Evolutionary conservation across 2,888 invertebrate species (phyloP).

Genomic region (Pollenia griseotomentosa): DNA sequence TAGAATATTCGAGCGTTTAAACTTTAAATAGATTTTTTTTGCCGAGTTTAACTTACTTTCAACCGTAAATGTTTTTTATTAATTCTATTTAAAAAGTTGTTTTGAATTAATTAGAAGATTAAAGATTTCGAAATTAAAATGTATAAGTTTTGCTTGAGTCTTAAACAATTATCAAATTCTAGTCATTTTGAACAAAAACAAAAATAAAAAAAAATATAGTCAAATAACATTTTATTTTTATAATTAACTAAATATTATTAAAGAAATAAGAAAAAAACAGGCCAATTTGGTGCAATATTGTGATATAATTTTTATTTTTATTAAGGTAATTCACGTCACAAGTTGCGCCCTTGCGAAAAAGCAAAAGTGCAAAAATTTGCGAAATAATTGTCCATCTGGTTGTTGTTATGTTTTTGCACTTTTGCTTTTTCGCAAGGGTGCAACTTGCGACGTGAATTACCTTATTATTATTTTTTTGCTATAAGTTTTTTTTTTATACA

Average conservation of each 20-base stretch:
- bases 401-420: too few relatives aligned
- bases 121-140: neutral
- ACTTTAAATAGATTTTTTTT: too few relatives aligned
- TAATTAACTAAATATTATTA: conserved; percentile 56
- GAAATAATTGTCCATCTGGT: too few relatives aligned
- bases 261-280: conserved; percentile 75
- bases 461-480: conserved; percentile 43
- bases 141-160: neutral
- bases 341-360: too few relatives aligned
- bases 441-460: too few relatives aligned
- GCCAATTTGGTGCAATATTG: conserved; percentile 84
- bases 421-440: too few relatives aligned
- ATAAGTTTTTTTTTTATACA: conserved; percentile 32
- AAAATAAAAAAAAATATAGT: conserved; percentile 30
- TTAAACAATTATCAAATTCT: conserved; percentile 42
- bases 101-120: neutral
- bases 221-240: conserved; percentile 57
- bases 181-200: conserved; percentile 31
- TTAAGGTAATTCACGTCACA: too few relatives aligned
- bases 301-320: conserved; percentile 80
- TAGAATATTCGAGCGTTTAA: too few relatives aligned
- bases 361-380: too few relatives aligned
- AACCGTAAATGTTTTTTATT: too few relatives aligned
- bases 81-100: neutral
- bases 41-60: too few relatives aligned